Conservation (phyloP, 2,797 vertebrate genomes). For the Sciurus vulgaris region DNA sequence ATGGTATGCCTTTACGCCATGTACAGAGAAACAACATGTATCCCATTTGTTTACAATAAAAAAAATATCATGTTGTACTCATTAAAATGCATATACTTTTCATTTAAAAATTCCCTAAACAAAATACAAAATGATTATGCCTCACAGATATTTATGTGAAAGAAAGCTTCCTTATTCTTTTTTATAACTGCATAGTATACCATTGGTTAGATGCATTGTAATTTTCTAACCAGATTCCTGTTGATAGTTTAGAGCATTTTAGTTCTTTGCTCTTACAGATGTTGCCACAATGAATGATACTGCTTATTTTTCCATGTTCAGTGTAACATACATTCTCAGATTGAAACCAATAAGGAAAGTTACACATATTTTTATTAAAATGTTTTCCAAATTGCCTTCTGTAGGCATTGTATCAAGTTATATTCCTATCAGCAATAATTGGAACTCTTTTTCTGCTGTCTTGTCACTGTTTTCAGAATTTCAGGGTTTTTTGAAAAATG, state of each 20-base stretch:
- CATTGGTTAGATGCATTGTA: background rate
- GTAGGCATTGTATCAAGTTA: background rate
- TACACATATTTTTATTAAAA: background rate
- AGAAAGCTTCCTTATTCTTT: background rate
- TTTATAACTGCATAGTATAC: background rate
- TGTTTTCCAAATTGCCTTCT: background rate
- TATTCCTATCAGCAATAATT: background rate
- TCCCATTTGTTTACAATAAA: too few species aligned
- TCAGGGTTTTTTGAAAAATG: background rate
- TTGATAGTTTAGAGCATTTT: background rate
- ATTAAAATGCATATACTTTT: background rate
- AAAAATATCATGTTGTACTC: background rate
- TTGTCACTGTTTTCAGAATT: background rate
- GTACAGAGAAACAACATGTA: too few species aligned
- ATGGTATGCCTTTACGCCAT: too few species aligned
- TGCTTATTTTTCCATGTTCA: background rate
- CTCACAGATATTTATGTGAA: background rate
- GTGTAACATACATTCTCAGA: background rate
- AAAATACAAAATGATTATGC: background rate
- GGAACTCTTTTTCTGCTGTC: background rate
- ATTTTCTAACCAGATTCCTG: background rate
- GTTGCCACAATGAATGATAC: background rate
- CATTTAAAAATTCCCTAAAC: background rate
- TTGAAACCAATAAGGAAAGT: background rate
- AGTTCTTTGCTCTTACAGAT: background rate